Conservation (phyloP, 2,113 vertebrate genomes). For the Gymnarchus niloticus region DNA sequence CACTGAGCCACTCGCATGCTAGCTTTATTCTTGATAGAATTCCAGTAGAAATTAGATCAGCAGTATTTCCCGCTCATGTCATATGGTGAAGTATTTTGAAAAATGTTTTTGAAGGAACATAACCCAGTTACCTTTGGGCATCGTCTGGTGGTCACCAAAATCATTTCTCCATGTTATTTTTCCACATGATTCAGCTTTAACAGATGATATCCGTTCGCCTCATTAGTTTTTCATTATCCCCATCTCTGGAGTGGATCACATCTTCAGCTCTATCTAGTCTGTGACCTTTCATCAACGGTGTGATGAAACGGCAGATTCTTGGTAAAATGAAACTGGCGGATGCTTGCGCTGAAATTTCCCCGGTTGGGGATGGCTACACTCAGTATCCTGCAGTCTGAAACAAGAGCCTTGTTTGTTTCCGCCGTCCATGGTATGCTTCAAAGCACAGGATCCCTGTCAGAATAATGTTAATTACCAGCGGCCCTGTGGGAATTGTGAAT, state of each 20-base stretch:
- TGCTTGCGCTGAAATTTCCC: background rate
- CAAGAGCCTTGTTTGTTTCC: constrained; percentile 54
- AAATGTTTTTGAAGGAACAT: background rate
- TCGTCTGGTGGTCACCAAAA: background rate
- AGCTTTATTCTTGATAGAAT: background rate
- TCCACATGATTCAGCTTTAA: background rate
- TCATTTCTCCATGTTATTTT: background rate
- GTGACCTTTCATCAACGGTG: background rate
- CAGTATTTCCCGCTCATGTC: background rate
- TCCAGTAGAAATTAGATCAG: background rate
- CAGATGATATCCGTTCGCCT: background rate
- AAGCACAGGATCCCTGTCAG: constrained; percentile 50
- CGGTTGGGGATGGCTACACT: background rate
- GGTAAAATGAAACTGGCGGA: background rate
- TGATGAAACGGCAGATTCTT: background rate
- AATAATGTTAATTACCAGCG: constrained; percentile 53
- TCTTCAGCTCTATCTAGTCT: background rate
- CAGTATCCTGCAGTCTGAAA: constrained; percentile 34
- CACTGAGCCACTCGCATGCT: background rate
- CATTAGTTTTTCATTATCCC: background rate
- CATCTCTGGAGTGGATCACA: background rate
- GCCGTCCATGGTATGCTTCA: constrained; percentile 46
- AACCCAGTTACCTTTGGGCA: background rate
- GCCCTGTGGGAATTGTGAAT: constrained; percentile 41
- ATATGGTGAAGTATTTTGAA: background rate